Base-by-base conservation (phyloP, 2,888 invertebrate genomes). In the Eurytoma adleriae region DNA sequence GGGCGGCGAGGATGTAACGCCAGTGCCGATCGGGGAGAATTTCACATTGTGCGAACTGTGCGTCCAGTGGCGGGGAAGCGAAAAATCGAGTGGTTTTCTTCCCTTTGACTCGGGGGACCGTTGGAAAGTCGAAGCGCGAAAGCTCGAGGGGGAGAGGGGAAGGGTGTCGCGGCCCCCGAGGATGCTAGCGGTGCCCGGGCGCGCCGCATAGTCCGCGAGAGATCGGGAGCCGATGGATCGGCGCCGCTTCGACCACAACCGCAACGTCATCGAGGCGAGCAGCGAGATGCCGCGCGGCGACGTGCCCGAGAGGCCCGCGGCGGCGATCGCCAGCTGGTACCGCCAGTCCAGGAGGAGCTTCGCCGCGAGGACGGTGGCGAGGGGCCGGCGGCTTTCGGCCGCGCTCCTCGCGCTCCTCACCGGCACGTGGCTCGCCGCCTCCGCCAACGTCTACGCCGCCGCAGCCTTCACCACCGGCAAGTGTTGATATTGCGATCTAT, bases 401-500 rank as follows among this genome's bases (percentile, higher is more conserved):
- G 67, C 85, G 79, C 86, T 88, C 86, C 79, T 85, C 13, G 83
- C 85, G 27, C 61, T 88, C 50, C 73, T 86, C 67, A 84, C 88
- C 30, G 83, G 88, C 84, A 83, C 84, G 82, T 85, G 86, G 82
- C 80, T 87, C 73, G 86, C 85, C 56, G 85, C 78, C 1, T 64
- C 79, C n/a, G 79, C 59, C 12, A 82, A 62, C 69, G 85, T 67
- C 84, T 40, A 40, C 40, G 85, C 66, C 3, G 84, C 84, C 16
- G 90, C 89, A 1, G 87, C 88, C n/a, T 88, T 87, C 81, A 89
- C 89, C 3, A 90, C 89, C 66, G 90, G 90, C 88, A 85, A 89
- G 75, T 83, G 68, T 61, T 57, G 30, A 27, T 10, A 64, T 40
- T 40, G 30, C 30, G 27, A n/a, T 7, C 0, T 50, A 50, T 18